phyloP scores from a whole-genome alignment of 2,113 vertebrate species.

The Tyrannus savana region DNA sequence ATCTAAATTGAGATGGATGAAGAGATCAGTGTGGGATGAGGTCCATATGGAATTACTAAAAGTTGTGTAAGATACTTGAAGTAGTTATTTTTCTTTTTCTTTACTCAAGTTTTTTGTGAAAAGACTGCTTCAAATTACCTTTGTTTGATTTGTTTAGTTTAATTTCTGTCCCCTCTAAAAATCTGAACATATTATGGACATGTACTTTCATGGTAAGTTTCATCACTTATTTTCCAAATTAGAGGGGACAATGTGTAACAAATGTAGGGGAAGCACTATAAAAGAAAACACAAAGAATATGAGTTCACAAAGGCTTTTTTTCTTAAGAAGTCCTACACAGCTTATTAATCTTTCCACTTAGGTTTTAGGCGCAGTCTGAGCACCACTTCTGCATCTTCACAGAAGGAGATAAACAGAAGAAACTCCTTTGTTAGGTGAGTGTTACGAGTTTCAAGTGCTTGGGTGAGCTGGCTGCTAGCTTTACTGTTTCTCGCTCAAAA shows the following conservation, averaged over 20 bases:
- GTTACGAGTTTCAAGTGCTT: neutral
- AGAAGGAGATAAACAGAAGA: slow-evolving; percentile 85
- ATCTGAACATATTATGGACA: neutral
- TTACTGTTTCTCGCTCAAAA: neutral
- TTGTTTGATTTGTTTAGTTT: neutral
- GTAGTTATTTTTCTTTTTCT: neutral
- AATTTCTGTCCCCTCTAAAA: neutral
- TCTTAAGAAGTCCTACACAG: neutral
- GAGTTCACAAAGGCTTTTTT: neutral
- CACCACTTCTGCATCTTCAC: slow-evolving; percentile 85
- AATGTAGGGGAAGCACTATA: neutral
- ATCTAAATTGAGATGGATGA: neutral
- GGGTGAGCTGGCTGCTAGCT: neutral
- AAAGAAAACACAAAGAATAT: neutral
- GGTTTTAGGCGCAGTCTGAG: slow-evolving; percentile 89
- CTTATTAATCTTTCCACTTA: slow-evolving; percentile 26
- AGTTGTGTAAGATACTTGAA: neutral
- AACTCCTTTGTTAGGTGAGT: slow-evolving; percentile 85
- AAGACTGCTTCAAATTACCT: neutral
- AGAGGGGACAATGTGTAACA: neutral
- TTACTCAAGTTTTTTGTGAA: neutral
- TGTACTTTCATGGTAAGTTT: neutral
- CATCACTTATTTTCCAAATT: neutral
- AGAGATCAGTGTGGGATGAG: neutral
- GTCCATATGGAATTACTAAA: neutral